Percentiles rank a stretch among this genome's conserved stretches.
Conservation (phyloP, 2,113 vertebrate species). For the Microcebus ravelobensis region DNA sequence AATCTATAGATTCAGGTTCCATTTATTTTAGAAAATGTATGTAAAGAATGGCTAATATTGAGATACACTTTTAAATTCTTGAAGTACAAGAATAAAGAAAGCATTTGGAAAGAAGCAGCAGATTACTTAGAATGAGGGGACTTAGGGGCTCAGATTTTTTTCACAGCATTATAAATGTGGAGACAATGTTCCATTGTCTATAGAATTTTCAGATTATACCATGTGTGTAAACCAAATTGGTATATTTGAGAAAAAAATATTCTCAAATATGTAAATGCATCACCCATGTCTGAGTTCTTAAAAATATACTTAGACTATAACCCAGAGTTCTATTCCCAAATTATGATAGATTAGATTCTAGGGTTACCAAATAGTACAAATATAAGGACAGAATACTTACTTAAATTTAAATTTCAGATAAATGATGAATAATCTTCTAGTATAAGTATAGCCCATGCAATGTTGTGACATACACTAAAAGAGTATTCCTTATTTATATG, state of each 20-base stretch:
- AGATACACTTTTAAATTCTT: not conserved
- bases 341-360: not conserved
- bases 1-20: not conserved
- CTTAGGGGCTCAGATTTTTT: not conserved
- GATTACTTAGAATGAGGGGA: not conserved
- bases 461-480: not conserved
- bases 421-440: not conserved
- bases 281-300: not conserved
- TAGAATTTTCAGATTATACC: conserved; percentile 18
- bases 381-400: not conserved
- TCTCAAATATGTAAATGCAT: not conserved
- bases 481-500: not conserved
- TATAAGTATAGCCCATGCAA: not conserved
- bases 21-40: conserved; percentile 13
- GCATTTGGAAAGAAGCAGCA: not conserved
- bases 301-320: not conserved
- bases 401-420: conserved; percentile 38
- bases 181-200: not conserved
- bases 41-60: not conserved
- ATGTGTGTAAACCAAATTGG: not conserved
- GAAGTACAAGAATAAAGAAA: not conserved
- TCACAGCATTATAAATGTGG: not conserved
- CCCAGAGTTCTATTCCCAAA: conserved; percentile 29
- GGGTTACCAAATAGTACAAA: not conserved
- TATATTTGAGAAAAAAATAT: not conserved